Percentiles rank a stretch among this genome's conserved stretches.
Evolutionary conservation across 2,113 vertebrate genomes (phyloP).

Genomic region (Meriones unguiculatus): DNA sequence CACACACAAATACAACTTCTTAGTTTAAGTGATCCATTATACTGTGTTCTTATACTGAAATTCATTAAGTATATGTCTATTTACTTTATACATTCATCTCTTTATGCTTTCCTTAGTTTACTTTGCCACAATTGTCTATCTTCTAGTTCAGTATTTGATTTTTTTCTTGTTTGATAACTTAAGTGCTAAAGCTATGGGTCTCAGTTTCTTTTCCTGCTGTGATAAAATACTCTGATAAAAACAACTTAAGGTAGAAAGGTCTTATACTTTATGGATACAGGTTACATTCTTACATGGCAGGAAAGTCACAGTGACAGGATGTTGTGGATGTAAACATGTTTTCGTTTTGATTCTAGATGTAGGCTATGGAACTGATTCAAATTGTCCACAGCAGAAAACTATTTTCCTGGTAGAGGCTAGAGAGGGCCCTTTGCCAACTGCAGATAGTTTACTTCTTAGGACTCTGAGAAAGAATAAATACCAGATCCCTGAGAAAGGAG

Average conservation of each 20-base stretch:
- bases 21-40: background rate
- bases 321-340: no score
- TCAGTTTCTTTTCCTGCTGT: background rate
- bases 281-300: no score
- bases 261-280: no score
- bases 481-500: no score
- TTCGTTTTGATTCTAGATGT: no score
- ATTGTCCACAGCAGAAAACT: no score
- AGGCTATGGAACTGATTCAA: no score
- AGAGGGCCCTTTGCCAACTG: no score
- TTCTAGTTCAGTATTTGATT: background rate
- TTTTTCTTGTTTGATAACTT: constrained; percentile 9
- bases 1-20: background rate
- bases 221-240: background rate
- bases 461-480: no score
- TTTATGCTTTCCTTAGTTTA: constrained; percentile 40
- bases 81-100: background rate
- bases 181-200: background rate
- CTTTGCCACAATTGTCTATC: background rate
- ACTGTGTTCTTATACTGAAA: background rate
- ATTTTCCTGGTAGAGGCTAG: no score
- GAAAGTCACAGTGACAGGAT: background rate
- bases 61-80: background rate
- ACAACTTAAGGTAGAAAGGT: background rate
- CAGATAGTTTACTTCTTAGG: no score